A percentile compares a stretch with the other conserved stretches of the same genome.
These are phyloP conservation scores for Sternarchorhynchus goeldii DNA, from an alignment of 2,797 vertebrate genomes.

Conservation along the genomic window DNA sequence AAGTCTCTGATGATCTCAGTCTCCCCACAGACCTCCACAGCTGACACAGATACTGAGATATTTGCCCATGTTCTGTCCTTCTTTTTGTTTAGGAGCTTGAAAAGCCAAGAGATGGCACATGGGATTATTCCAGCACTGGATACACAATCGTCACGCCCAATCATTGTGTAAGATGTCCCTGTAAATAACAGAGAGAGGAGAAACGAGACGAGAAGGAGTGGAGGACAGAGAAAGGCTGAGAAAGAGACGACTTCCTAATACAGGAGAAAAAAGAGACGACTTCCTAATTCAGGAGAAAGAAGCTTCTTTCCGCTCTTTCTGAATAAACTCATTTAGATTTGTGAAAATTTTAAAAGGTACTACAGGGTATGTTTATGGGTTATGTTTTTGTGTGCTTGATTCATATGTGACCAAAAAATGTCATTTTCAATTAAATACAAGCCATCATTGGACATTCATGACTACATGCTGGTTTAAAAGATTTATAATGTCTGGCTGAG, in stretches of 20 bases:
- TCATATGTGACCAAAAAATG: conserved; percentile 32
- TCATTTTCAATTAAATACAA: conserved; percentile 69
- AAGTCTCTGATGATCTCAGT: conserved; percentile 93
- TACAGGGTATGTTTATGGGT: background rate
- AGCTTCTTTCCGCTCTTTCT: background rate
- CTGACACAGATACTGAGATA: conserved; percentile 92
- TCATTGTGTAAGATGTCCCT: conserved; percentile 97
- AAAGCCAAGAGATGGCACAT: conserved; percentile 97
- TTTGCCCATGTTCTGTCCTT: conserved; percentile 93
- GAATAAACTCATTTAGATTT: background rate
- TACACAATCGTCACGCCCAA: conserved; percentile 87
- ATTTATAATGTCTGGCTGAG: conserved; percentile 75
- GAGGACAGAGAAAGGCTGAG: background rate
- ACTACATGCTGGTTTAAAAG: conserved; percentile 66
- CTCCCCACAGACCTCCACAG: conserved; percentile 92
- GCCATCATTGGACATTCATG: conserved; percentile 70
- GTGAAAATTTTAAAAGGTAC: background rate
- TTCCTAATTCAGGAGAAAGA: background rate
- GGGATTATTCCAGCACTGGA: conserved; percentile 92
- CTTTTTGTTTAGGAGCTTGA: conserved; percentile 91
- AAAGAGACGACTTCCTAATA: background rate
- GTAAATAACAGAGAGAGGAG: conserved; percentile 49
- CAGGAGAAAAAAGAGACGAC: background rate
- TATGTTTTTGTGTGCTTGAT: background rate
- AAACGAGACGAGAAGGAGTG: background rate